Evolutionary conservation across 1,140 invertebrate genomes (phyloP).

Genomic region (Propsilocerus akamusi): DNA sequence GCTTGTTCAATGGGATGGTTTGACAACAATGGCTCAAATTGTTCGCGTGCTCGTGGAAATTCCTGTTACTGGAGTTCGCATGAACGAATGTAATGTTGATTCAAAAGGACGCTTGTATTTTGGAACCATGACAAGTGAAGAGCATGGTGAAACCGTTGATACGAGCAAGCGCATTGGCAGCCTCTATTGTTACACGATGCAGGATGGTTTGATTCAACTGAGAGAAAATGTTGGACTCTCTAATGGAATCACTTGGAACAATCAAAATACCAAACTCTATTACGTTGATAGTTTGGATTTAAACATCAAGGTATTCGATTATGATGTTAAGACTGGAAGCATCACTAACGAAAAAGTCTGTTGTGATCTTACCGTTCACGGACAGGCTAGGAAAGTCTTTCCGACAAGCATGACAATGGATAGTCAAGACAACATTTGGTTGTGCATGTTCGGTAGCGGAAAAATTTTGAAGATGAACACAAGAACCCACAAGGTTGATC

Average conservation of each 20-base stretch:
- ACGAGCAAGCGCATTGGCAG: not conserved
- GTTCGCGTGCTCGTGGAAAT: not conserved
- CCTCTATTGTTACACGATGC: not conserved
- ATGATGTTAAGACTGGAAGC: not conserved
- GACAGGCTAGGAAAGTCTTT: not conserved
- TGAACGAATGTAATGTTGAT: constrained; percentile 5
- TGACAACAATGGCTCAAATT: not conserved
- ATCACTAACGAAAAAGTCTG: not conserved
- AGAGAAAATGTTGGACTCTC: not conserved
- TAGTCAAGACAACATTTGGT: not conserved
- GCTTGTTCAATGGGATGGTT: constrained; percentile 5
- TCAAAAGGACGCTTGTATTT: not conserved
- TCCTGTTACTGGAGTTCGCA: not conserved
- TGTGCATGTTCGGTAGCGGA: not conserved
- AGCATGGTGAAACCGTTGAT: not conserved
- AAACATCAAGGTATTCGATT: not conserved
- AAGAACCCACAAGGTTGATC: not conserved
- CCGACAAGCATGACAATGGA: not conserved
- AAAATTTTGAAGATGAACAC: not conserved
- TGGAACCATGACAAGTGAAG: constrained; percentile 3
- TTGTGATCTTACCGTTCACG: not conserved
- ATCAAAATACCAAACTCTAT: not conserved
- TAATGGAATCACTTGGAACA: not conserved
- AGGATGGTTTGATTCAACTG: not conserved
- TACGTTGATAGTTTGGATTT: not conserved